Base-by-base conservation (phyloP, 2,888 invertebrate genomes). In the Stramonita haemastoma region DNA sequence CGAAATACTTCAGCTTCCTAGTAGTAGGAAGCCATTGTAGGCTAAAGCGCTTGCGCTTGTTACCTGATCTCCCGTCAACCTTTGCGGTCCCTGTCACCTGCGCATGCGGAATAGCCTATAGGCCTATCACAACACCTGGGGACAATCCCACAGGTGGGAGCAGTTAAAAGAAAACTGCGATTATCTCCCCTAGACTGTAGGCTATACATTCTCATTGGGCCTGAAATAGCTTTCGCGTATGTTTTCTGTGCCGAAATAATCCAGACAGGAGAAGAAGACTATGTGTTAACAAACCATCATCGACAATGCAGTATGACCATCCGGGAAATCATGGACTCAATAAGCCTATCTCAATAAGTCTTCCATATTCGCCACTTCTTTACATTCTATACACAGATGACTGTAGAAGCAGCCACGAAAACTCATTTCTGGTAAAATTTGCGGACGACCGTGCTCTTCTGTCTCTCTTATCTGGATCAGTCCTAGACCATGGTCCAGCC, bases 61-160 rank as follows among this genome's bases (percentile, higher is more conserved):
- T 84, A 83, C 87, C 87, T 79, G 34, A 8, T 81, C 85, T 32
- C 87, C 90, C 88, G 88, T 90, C 90, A 87, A 70, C 88, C 89
- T 85, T 89, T 85, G 89, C 89, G 89, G 8, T 6, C 46, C 46
- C 36, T 22, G 32, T 73, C 34, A 89, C 89, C 89, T 89, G 88
- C 86, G 90, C 88, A 88, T 86, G 88, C 90, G 87, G 77, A 90
- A 56, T 70, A n/a, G n/a, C n/a, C n/a, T n/a, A 81, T 15, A 46
- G 46, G 2, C 46, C 46, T 46, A 70, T 56, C 83, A 73, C 73
- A 90, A 73, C 73, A 90, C 90, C 90, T 90, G 88, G 26, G 73
- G 84, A 60, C 81, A 86, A 66, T 87, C 87, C 87, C 85, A 26
- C 73, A 87, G 86, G 87, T 73, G 17, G 32, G 73, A n/a, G 36